Conservation (phyloP, 1,140 invertebrate species). For the Centruroides vittatus region DNA sequence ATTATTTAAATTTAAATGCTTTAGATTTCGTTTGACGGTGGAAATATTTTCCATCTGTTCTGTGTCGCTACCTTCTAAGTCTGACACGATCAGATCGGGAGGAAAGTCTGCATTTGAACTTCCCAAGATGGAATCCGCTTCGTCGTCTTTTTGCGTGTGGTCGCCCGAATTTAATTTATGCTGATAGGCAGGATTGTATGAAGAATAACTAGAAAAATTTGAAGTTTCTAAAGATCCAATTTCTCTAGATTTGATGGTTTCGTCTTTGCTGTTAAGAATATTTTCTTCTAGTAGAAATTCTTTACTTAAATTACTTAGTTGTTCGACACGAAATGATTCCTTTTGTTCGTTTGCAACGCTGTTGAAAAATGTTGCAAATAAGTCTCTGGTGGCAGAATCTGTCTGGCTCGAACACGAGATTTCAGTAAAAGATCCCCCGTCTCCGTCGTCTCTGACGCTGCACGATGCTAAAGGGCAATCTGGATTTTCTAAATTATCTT, state of each 20-base stretch:
- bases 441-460: constrained; percentile 9
- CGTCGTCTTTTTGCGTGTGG: constrained; percentile 2
- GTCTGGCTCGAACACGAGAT: constrained; percentile 10
- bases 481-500: not conserved
- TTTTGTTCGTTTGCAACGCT: constrained; percentile 2
- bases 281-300: not conserved
- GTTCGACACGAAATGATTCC: not conserved
- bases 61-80: constrained; percentile 14
- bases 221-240: constrained; percentile 7
- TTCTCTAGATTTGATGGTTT: constrained; percentile 1
- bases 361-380: constrained; percentile 10
- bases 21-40: constrained; percentile 16
- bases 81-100: constrained; percentile 6
- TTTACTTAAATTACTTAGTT: not conserved
- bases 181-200: not conserved
- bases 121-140: not conserved
- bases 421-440: constrained; percentile 15
- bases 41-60: constrained; percentile 14
- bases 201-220: not conserved
- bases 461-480: not conserved
- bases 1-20: constrained; percentile 2
- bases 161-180: not conserved
- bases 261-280: not conserved
- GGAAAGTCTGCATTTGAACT: constrained; percentile 9
- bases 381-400: constrained; percentile 5